Evolutionary conservation across 2,113 vertebrate genomes (phyloP), one percentile per base, ranked within the genome.

Genomic region (Alethe castanea): DNA sequence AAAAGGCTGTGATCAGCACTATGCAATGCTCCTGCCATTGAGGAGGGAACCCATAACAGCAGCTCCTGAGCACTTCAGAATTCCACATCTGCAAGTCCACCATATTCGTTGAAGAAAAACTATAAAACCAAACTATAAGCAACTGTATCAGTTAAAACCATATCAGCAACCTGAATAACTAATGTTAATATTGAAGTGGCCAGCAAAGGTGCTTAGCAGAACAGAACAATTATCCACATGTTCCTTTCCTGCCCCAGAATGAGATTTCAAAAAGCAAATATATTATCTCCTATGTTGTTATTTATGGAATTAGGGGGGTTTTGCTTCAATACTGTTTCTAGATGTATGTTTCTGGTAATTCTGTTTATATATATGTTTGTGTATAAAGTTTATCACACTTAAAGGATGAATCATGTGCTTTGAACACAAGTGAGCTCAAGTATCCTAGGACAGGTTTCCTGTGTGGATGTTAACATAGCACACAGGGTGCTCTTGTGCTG

Each of bases 371-470:
- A 20, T 26, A 24, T 38, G 7, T 60, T 38, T 76, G 5, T 12
- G 13, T 24, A 48, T 16, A 80, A 67, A 80, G 31, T 19, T 53
- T 29, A 45, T 11, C 59, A 12, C 26, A 44, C 12, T 36, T 23
- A 45, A 83, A 65, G 36, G 17, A 35, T 40, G 53, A 47, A 8
- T n/a, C 14, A 8, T 0, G 0, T 17, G n/a, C 7, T 90, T 82
- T 29, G 23, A 90, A 90, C 0, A 0, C 29, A 33, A 79, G 23
- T 3, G 8, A 86, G 48, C 54, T 69, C 0, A 1, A 50, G 12
- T 40, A 40, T 11, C 11, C 36, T 66, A 36, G 62, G 19, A 33
- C 8, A 66, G 25, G 5, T 48, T 77, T 81, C 22, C 50, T 45
- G 8, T 15, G 18, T 36, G 62, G n/a, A 56, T n/a, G 28, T 48